A percentile compares a stretch with the other conserved stretches of the same genome.
Conservation (phyloP, 2,113 vertebrate genomes). For the Proteles cristata region DNA sequence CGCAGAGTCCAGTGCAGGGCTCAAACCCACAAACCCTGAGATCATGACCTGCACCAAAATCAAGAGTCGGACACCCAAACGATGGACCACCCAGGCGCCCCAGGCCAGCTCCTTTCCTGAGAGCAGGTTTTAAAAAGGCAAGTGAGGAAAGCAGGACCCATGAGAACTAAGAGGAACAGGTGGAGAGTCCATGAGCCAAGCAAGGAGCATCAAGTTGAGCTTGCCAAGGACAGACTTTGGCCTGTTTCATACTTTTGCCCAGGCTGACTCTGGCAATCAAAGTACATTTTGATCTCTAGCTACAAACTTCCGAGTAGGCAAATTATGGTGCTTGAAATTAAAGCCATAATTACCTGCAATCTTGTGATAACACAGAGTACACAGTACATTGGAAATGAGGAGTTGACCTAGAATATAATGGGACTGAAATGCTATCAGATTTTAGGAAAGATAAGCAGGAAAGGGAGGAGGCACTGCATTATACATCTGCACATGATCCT, state of each 20-base stretch:
- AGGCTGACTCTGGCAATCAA: slow-evolving; percentile 3
- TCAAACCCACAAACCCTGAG: no score
- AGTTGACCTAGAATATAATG: not conserved
- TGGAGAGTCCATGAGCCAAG: not conserved
- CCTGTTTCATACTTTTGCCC: slow-evolving; percentile 1
- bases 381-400: not conserved
- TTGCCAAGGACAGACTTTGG: slow-evolving; percentile 13
- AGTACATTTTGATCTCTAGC: not conserved
- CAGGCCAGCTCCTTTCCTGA: slow-evolving; percentile 13
- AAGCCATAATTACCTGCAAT: not conserved
- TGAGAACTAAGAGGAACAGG: not conserved
- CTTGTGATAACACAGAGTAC: not conserved
- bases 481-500: not conserved
- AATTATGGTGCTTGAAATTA: slow-evolving; percentile 8
- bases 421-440: not conserved
- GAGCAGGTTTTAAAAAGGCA: slow-evolving; percentile 19
- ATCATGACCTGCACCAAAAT: no score
- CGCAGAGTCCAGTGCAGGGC: no score
- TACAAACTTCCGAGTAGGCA: slow-evolving; percentile 29
- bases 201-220: not conserved
- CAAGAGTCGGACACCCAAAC: no score
- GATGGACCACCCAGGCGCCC: no score
- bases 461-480: not conserved
- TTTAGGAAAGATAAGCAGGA: slow-evolving; percentile 46
- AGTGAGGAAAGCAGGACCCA: not conserved